A percentile compares a stretch with the other conserved stretches of the same genome.
phyloP scores from a whole-genome alignment of 2,797 vertebrate species.

The Decapterus maruadsi region DNA sequence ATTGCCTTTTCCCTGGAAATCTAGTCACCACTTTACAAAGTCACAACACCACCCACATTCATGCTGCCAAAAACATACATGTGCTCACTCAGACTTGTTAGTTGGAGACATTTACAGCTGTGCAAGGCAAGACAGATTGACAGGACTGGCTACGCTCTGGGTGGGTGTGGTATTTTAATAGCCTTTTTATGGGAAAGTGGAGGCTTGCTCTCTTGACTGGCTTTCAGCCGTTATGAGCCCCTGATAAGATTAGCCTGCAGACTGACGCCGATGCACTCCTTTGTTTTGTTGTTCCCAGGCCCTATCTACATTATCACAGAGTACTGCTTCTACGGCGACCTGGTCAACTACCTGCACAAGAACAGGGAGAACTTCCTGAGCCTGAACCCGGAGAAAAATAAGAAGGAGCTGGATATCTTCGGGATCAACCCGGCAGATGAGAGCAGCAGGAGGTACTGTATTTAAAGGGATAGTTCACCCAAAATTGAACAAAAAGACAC shows the following conservation, averaged over 20 bases:
- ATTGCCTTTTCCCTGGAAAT: constrained; percentile 34
- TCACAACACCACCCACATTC: constrained; percentile 9
- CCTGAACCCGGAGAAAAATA: constrained; percentile 91
- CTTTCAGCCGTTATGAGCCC: constrained; percentile 79
- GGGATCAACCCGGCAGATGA: constrained; percentile 95
- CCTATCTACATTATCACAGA: constrained; percentile 99
- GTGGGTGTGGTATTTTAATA: constrained; percentile 77
- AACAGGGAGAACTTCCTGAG: constrained; percentile 96
- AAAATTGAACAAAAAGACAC: too few relatives aligned
- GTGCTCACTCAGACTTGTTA: constrained; percentile 20
- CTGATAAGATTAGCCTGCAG: constrained; percentile 83
- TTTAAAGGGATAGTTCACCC: too few relatives aligned
- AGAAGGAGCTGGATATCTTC: constrained; percentile 97
- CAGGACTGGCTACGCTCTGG: constrained; percentile 37
- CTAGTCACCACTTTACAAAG: constrained; percentile 36
- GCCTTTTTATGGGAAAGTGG: constrained; percentile 73
- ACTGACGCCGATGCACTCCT: constrained; percentile 69
- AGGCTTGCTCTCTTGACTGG: constrained; percentile 67
- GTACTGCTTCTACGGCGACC: constrained; percentile 99
- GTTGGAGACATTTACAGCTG: constrained; percentile 28
- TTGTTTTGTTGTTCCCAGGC: constrained; percentile 81
- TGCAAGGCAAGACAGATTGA: constrained; percentile 42
- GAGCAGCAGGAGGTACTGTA: constrained; percentile 93
- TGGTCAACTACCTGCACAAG: constrained; percentile 99
- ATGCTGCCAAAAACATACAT: constrained; percentile 13